These are phyloP conservation scores for Holacanthus passer DNA, from an alignment of 2,113 vertebrate genomes.

Conservation along the genomic window DNA sequence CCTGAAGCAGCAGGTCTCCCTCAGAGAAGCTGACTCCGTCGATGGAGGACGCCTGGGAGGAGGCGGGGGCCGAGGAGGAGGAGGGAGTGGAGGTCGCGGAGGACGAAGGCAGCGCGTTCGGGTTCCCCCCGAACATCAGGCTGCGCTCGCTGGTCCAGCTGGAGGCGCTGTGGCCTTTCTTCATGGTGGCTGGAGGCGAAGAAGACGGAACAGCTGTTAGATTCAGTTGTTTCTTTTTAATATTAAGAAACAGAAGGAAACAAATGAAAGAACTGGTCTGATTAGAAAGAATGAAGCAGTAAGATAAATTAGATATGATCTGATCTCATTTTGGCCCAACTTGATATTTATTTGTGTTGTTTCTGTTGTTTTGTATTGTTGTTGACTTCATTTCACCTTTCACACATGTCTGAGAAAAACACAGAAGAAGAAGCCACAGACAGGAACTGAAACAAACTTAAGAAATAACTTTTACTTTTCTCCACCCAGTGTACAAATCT, in stretches of 20 bases:
- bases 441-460: conserved; percentile 11
- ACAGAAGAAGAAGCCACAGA: conserved; percentile 14
- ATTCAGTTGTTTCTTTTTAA: too few species aligned
- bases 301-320: too few species aligned
- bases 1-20: conserved; percentile 89
- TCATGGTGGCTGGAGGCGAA: conserved; percentile 76
- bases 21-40: conserved; percentile 82
- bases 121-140: conserved; percentile 53
- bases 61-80: neutral
- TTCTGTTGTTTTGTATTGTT: neutral
- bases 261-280: neutral
- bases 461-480: conserved; percentile 27
- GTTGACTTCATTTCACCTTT: neutral
- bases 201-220: conserved; percentile 4
- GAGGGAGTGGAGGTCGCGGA: neutral
- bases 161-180: conserved; percentile 56
- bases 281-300: too few species aligned
- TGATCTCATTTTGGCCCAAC: neutral
- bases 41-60: conserved; percentile 37
- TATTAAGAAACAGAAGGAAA: neutral
- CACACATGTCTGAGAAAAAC: neutral
- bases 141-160: conserved; percentile 49
- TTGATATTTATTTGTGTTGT: neutral
- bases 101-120: neutral
- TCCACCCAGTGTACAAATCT: neutral